Percentiles rank a stretch among this genome's conserved stretches.
phyloP scores from a whole-genome alignment of 2,888 invertebrate genomes.

The Dinocampus coccinellae region DNA sequence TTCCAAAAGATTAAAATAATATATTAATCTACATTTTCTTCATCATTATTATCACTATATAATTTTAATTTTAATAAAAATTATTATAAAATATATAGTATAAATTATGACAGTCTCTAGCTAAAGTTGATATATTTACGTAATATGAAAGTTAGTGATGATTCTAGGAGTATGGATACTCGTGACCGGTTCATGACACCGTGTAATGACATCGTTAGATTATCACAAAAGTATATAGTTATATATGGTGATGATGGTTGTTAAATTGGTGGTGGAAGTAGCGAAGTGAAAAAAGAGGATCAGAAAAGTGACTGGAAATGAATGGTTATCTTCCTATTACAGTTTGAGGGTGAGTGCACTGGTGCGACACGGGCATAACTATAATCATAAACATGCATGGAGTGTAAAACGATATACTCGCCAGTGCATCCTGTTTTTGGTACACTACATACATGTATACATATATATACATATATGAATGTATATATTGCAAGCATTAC shows the following conservation, averaged over 20 bases:
- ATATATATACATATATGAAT: constrained; percentile 26
- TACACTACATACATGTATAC: constrained; percentile 17
- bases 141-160: not conserved
- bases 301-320: constrained; percentile 39
- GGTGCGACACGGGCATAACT: constrained; percentile 44
- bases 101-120: not conserved
- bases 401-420: constrained; percentile 53
- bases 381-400: constrained; percentile 54
- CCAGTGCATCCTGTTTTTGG: not conserved
- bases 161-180: constrained; percentile 3
- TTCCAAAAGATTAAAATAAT: no score
- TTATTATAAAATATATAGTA: not conserved
- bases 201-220: constrained; percentile 31
- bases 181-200: constrained; percentile 16
- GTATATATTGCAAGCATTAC: constrained; percentile 41
- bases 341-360: constrained; percentile 49
- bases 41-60: no score
- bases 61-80: no score
- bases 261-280: constrained; percentile 21
- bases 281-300: constrained; percentile 39
- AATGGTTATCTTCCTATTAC: constrained; percentile 52
- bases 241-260: not conserved
- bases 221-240: constrained; percentile 39
- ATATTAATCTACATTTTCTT: no score
- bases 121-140: not conserved